Conservation (phyloP, 1,140 invertebrate genomes). For the Oryctes rhinoceros region DNA sequence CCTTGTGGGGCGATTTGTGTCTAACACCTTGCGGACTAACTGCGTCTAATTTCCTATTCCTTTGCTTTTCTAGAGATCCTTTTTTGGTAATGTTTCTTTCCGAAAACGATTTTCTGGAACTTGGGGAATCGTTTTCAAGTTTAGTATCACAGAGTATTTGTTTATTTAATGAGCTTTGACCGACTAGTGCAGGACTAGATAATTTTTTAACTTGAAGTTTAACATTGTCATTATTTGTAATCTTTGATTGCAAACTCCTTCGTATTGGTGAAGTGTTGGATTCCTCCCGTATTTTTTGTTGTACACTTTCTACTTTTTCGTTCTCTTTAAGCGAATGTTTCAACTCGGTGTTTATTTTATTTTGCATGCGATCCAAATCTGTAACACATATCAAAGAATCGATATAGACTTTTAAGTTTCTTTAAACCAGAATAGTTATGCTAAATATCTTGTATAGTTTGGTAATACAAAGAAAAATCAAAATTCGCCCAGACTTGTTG, state of each 20-base stretch:
- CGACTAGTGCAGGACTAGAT: constrained; percentile 56
- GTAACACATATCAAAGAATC: neutral
- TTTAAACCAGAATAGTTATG: neutral
- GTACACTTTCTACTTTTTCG: neutral
- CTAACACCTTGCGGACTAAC: constrained; percentile 22
- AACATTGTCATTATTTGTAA: neutral
- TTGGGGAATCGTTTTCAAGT: neutral
- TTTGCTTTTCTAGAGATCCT: constrained; percentile 34
- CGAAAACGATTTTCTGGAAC: neutral
- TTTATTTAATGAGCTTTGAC: constrained; percentile 43
- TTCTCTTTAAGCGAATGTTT: neutral
- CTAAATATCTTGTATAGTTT: too few relatives aligned
- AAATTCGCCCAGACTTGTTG: too few relatives aligned
- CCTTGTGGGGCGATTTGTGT: constrained; percentile 40
- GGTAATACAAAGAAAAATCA: too few relatives aligned
- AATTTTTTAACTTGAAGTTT: constrained; percentile 47
- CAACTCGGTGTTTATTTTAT: neutral
- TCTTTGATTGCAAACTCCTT: neutral
- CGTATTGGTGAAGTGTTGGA: neutral
- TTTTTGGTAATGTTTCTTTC: constrained; percentile 28
- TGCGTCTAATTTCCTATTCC: constrained; percentile 40
- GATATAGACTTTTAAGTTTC: neutral
- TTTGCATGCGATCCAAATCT: constrained; percentile 29
- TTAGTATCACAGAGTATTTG: constrained; percentile 31
- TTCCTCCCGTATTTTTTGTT: neutral